Percentiles rank a stretch among this genome's conserved stretches.
Conservation (phyloP, 2,113 vertebrate genomes). For the Charina bottae region DNA sequence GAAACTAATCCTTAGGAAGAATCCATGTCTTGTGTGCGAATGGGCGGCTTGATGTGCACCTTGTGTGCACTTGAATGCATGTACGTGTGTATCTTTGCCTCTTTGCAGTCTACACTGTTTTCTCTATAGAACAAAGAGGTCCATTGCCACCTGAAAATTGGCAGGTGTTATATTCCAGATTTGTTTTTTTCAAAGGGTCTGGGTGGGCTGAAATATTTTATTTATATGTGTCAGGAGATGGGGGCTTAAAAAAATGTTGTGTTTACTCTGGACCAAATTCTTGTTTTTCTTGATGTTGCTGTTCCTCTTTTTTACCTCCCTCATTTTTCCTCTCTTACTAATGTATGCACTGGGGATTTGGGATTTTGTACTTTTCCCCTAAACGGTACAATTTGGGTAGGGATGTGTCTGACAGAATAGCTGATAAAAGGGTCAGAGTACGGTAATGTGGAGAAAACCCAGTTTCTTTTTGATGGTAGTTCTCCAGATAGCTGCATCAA, state of each 20-base stretch:
- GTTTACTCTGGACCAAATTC: neutral
- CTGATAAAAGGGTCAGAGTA: neutral
- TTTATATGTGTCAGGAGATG: constrained; percentile 58
- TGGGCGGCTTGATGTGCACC: neutral
- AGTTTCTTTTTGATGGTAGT: neutral
- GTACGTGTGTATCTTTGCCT: constrained; percentile 13
- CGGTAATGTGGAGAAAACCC: neutral
- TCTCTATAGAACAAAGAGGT: neutral
- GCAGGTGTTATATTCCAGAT: constrained; percentile 56
- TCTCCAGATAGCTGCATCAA: constrained; percentile 1
- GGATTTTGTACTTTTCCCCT: neutral
- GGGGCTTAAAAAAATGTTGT: constrained; percentile 51
- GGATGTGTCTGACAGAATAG: neutral
- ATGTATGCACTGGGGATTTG: neutral
- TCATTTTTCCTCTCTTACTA: neutral
- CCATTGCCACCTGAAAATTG: constrained; percentile 27
- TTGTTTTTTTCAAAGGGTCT: constrained; percentile 59
- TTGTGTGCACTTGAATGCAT: neutral
- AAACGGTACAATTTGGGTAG: neutral
- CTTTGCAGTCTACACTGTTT: neutral
- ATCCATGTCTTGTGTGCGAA: neutral
- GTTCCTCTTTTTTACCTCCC: neutral
- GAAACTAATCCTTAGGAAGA: neutral
- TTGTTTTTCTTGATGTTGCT: constrained; percentile 10
- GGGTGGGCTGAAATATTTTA: constrained; percentile 56